Percentiles rank a stretch among this genome's conserved stretches.
phyloP scores from a whole-genome alignment of 2,797 vertebrate genomes.

The Myiothlypis coronata region DNA sequence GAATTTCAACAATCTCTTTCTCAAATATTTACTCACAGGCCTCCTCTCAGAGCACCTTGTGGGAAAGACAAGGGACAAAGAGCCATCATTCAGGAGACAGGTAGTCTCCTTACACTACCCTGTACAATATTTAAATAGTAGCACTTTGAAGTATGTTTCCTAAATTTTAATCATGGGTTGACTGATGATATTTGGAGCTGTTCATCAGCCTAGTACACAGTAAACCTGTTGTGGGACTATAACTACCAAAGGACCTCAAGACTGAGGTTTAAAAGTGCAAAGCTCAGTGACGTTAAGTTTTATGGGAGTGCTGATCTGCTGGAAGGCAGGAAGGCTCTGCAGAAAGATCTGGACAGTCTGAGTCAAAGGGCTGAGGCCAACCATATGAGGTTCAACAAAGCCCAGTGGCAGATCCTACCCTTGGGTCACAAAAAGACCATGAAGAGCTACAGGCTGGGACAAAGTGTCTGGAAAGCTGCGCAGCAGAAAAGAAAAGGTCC shows the following conservation, averaged over 20 bases:
- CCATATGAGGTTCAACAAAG: background rate
- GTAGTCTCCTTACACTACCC: background rate
- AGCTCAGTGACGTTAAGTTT: background rate
- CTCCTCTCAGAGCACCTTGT: background rate
- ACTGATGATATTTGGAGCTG: background rate
- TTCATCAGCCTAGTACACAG: background rate
- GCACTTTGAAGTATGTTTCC: background rate
- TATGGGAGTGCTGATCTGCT: background rate
- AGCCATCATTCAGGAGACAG: background rate
- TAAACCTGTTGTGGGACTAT: background rate
- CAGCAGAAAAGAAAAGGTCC: background rate
- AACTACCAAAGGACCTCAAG: background rate
- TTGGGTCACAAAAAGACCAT: too few species aligned
- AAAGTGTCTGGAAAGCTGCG: accelerated
- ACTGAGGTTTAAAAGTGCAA: background rate
- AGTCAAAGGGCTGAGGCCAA: background rate
- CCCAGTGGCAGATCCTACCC: too few species aligned
- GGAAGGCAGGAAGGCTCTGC: background rate
- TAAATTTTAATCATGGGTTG: background rate
- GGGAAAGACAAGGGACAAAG: background rate
- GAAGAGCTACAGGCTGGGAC: background rate
- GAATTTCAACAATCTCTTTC: background rate
- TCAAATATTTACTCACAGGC: background rate
- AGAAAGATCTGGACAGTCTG: background rate
- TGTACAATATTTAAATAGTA: background rate